A percentile compares a stretch with the other conserved stretches of the same genome.
These are phyloP conservation scores for Podotricha telesiphe DNA, from an alignment of 2,888 invertebrate genomes.

Conservation along the genomic window DNA sequence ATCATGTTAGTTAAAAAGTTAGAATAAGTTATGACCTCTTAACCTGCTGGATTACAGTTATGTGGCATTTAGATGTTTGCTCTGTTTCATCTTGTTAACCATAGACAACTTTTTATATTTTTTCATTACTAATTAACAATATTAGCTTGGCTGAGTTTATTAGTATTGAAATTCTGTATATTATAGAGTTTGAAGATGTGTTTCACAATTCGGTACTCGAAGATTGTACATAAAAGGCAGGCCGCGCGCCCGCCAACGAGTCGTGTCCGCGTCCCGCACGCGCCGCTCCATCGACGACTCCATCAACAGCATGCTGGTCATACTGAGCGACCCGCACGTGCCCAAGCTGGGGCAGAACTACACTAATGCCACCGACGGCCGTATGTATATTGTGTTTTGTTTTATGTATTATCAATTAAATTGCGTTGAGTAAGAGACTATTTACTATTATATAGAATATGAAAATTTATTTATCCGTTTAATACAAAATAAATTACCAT, in stretches of 20 bases:
- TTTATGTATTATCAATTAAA: neutral
- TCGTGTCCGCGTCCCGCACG: constrained; percentile 43
- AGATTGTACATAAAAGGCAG: constrained; percentile 66
- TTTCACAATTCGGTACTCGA: constrained; percentile 45
- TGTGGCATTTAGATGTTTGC: too few relatives aligned
- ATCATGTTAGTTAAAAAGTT: constrained; percentile 85
- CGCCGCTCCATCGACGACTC: constrained; percentile 64
- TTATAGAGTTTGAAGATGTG: neutral
- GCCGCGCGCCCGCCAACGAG: constrained; percentile 43
- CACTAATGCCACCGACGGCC: constrained; percentile 61
- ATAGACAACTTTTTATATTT: too few relatives aligned
- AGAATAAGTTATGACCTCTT: neutral
- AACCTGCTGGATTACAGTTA: neutral
- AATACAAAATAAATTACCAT: too few relatives aligned
- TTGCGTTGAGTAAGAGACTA: neutral
- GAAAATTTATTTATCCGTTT: too few relatives aligned
- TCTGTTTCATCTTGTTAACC: too few relatives aligned
- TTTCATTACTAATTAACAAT: too few relatives aligned
- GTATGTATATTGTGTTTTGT: constrained; percentile 37
- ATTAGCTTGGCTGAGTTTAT: too few relatives aligned
- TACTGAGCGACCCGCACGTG: constrained; percentile 59
- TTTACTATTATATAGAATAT: neutral
- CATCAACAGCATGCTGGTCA: constrained; percentile 69
- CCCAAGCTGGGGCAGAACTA: constrained; percentile 58
- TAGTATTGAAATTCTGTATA: neutral